A percentile compares a stretch with the other conserved stretches of the same genome.
Evolutionary conservation across 1,140 invertebrate genomes (phyloP).

Genomic region (Trichogramma pretiosum): DNA sequence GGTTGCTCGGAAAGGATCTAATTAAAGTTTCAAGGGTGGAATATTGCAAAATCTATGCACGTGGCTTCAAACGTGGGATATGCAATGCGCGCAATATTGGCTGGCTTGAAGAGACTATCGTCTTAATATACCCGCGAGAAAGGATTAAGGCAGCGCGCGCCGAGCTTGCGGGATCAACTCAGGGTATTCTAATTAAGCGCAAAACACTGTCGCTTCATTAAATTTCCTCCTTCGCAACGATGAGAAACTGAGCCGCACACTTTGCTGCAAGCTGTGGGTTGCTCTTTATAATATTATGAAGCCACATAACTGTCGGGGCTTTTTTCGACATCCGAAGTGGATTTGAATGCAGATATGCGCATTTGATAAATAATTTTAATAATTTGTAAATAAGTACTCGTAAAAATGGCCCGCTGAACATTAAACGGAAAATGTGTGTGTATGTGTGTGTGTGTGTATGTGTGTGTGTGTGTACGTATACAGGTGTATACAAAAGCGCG

Average conservation of each 20-base stretch:
- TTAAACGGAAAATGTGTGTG: too few relatives aligned
- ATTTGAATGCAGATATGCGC: too few relatives aligned
- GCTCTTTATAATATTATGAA: too few relatives aligned
- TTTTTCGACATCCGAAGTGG: too few relatives aligned
- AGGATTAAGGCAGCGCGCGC: conserved; percentile 18
- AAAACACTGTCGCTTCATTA: conserved; percentile 22
- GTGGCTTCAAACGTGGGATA: background rate
- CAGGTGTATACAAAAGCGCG: background rate
- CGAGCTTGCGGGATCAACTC: conserved; percentile 15
- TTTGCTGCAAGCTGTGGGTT: too few relatives aligned
- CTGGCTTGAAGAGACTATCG: background rate
- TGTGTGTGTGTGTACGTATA: background rate
- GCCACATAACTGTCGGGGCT: too few relatives aligned
- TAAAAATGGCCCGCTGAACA: too few relatives aligned
- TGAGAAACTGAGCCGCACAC: background rate
- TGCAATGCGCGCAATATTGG: conserved; percentile 4
- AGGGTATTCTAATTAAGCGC: conserved; percentile 23
- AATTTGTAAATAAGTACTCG: too few relatives aligned
- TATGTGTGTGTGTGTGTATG: too few relatives aligned
- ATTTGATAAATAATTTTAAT: too few relatives aligned
- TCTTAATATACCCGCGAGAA: conserved; percentile 20
- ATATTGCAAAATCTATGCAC: too few relatives aligned
- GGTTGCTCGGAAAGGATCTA: background rate
- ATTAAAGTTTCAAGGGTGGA: conserved; percentile 11
- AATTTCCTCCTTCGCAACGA: conserved; percentile 2